Evolutionary conservation across 2,113 vertebrate species (phyloP).

Genomic region (Petrocephalus microphthalmus): DNA sequence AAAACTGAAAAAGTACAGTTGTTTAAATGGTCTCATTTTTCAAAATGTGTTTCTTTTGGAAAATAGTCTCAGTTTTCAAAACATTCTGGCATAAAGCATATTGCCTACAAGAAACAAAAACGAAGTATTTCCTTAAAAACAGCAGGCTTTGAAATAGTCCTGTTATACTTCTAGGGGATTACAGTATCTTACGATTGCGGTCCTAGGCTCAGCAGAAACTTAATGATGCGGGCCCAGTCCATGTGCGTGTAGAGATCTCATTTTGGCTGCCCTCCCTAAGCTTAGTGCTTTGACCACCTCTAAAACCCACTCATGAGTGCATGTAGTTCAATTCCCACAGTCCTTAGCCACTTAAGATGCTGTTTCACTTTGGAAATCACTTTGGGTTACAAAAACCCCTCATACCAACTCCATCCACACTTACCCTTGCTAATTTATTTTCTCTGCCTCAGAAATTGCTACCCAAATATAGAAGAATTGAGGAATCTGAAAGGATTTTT

Average conservation of each 20-base stretch:
- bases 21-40: not conserved
- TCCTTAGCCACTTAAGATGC: slow-evolving; percentile 1
- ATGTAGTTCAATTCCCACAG: slow-evolving; percentile 12
- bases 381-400: not conserved
- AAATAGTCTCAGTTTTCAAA: not conserved
- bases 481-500: not conserved
- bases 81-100: not conserved
- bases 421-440: slow-evolving; percentile 2
- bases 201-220: not conserved
- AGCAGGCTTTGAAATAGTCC: not conserved
- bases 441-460: not conserved
- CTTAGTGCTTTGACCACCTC: not conserved
- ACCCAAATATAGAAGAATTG: not conserved
- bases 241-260: not conserved
- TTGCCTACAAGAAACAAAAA: not conserved
- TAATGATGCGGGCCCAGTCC: not conserved
- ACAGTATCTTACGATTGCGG: not conserved
- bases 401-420: slow-evolving; percentile 1
- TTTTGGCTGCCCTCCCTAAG: not conserved
- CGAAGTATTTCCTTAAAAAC: not conserved
- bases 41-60: not conserved
- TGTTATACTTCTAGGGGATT: not conserved
- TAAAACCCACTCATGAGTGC: not conserved
- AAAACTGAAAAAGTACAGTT: not conserved
- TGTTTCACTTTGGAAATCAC: not conserved